Evolutionary conservation across 2,113 vertebrate genomes (phyloP).

Genomic region (Dolichallabes microphthalmus): DNA sequence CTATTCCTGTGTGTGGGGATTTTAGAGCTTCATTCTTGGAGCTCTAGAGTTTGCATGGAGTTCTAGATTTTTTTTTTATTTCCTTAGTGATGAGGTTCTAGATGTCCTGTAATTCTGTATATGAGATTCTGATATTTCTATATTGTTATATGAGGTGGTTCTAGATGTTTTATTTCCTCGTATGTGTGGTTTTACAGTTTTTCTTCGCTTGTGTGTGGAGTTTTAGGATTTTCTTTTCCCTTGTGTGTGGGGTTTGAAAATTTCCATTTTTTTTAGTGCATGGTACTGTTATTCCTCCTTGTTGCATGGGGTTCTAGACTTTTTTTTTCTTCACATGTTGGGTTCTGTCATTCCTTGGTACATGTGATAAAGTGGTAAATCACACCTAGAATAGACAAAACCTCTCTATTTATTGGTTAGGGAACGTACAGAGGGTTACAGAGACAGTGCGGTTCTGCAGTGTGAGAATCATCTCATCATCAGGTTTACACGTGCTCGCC

Average conservation of each 20-base stretch:
- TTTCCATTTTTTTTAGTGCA: neutral
- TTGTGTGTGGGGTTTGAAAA: neutral
- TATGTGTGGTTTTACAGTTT: neutral
- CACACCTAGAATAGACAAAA: neutral
- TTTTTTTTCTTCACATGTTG: neutral
- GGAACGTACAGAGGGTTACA: neutral
- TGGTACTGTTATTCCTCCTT: neutral
- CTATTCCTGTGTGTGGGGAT: neutral
- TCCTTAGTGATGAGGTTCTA: neutral
- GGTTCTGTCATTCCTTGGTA: neutral
- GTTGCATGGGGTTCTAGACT: too few relatives aligned
- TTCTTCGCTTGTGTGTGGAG: neutral
- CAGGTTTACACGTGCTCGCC: neutral
- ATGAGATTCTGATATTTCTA: too few relatives aligned
- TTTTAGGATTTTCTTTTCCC: neutral
- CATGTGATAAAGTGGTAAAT: neutral
- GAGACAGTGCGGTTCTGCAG: neutral
- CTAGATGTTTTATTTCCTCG: neutral
- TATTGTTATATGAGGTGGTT: neutral
- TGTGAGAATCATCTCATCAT: neutral
- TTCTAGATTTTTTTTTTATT: neutral
- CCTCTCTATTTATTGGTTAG: neutral
- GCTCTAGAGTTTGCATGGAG: neutral
- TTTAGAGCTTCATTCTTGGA: neutral
- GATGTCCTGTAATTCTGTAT: neutral